phyloP scores from a whole-genome alignment of 2,797 vertebrate genomes.

The Tokudaia muenninki region DNA sequence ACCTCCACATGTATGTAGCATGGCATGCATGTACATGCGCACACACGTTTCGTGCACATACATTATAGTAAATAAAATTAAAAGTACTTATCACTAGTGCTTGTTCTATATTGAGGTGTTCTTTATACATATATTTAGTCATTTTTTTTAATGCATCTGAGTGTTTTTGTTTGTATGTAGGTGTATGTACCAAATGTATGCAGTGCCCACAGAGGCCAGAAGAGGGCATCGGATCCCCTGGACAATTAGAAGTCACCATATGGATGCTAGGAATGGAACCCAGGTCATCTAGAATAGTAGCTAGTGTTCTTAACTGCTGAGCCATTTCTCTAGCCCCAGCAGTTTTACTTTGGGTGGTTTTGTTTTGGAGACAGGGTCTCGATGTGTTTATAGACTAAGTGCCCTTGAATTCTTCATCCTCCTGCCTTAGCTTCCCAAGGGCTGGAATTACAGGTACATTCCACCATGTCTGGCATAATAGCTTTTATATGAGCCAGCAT shows the following conservation, averaged over 20 bases:
- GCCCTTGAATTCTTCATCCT: not conserved
- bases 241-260: not conserved
- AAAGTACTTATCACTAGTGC: not conserved
- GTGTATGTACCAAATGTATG: not conserved
- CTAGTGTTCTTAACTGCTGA: not conserved
- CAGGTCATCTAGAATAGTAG: not conserved
- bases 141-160: not conserved
- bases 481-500: not conserved
- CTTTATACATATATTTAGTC: conserved; percentile 13
- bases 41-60: not conserved
- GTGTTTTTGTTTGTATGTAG: not conserved
- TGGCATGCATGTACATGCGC: not conserved
- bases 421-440: not conserved
- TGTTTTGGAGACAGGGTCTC: not conserved
- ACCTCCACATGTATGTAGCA: not conserved
- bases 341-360: not conserved
- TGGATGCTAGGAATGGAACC: not conserved
- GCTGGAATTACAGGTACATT: not conserved
- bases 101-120: conserved; percentile 33
- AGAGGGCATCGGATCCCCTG: not conserved
- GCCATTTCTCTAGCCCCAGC: not conserved
- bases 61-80: not conserved
- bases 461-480: not conserved
- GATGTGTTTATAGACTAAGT: not conserved
- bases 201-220: not conserved